Percentiles rank a stretch among this genome's conserved stretches.
phyloP scores from a whole-genome alignment of 1,140 invertebrate species.

The Drosophila arawakana region DNA sequence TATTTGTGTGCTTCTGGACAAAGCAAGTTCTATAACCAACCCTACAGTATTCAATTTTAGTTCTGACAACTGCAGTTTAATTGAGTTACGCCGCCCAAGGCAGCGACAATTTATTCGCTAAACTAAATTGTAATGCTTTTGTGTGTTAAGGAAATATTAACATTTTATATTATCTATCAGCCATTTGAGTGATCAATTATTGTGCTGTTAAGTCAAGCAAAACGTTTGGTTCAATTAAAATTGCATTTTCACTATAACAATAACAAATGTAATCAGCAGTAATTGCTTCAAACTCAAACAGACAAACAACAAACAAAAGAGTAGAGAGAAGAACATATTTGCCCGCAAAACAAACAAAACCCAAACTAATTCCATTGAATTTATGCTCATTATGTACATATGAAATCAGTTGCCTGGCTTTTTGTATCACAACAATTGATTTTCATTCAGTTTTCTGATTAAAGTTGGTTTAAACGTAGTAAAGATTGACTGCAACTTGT shows the following conservation, averaged over 20 bases:
- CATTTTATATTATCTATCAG: constrained; percentile 23
- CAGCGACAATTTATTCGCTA: constrained; percentile 21
- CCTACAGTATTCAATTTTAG: not conserved
- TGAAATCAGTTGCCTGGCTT: constrained; percentile 2
- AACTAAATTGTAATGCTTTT: constrained; percentile 5
- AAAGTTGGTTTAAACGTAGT: not conserved
- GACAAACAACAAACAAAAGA: constrained; percentile 1
- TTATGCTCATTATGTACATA: constrained; percentile 16
- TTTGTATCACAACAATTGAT: constrained; percentile 21
- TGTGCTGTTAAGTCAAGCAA: not conserved
- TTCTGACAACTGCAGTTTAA: constrained; percentile 48
- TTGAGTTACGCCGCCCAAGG: constrained; percentile 46
- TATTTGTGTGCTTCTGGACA: constrained; percentile 24
- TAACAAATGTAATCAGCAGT: constrained; percentile 61
- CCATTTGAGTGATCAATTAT: not conserved
- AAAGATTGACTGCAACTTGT: too few relatives aligned
- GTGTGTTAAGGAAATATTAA: not conserved
- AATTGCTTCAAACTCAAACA: constrained; percentile 58
- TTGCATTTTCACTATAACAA: constrained; percentile 53
- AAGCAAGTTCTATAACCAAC: not conserved
- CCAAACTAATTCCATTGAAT: constrained; percentile 14
- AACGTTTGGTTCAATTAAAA: constrained; percentile 24
- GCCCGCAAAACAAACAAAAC: constrained; percentile 20
- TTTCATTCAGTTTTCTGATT: not conserved
- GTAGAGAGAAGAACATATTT: too few relatives aligned